Evolutionary conservation across 2,797 vertebrate species (phyloP).

Genomic region (Eidolon dupreanum): DNA sequence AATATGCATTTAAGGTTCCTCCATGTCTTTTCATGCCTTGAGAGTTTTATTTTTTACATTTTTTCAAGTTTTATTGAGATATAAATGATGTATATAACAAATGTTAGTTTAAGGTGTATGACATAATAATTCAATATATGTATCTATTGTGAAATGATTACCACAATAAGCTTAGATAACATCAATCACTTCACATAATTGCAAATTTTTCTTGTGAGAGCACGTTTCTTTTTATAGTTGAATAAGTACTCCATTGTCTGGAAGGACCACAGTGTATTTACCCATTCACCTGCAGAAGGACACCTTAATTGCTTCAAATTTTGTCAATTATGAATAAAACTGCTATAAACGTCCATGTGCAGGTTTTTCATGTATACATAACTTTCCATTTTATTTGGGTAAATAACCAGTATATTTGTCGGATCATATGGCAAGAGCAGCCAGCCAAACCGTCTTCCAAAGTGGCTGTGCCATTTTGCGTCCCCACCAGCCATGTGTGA

Average conservation of each 20-base stretch:
- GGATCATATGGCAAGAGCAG: background rate
- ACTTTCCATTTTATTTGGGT: background rate
- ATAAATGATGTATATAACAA: too few species aligned
- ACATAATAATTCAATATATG: too few species aligned
- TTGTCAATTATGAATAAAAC: background rate
- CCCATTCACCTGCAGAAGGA: background rate
- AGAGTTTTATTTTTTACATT: too few species aligned
- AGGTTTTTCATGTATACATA: background rate
- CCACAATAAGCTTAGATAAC: too few species aligned
- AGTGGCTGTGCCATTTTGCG: background rate
- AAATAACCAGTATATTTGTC: background rate
- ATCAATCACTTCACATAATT: too few species aligned
- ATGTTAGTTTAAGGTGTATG: too few species aligned
- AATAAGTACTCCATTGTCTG: background rate
- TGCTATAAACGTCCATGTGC: background rate
- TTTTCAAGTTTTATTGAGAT: too few species aligned
- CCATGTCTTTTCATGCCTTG: background rate
- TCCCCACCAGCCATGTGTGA: too few species aligned
- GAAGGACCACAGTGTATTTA: background rate
- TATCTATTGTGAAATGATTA: too few species aligned
- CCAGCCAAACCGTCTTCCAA: background rate
- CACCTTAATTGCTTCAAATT: background rate
- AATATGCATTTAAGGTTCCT: background rate
- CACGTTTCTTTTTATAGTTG: background rate
- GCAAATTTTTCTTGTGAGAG: too few species aligned